Percentiles rank a stretch among this genome's conserved stretches.
These are phyloP conservation scores for Mycogona germanica DNA, from an alignment of 2,888 invertebrate genomes.

Conservation along the genomic window DNA sequence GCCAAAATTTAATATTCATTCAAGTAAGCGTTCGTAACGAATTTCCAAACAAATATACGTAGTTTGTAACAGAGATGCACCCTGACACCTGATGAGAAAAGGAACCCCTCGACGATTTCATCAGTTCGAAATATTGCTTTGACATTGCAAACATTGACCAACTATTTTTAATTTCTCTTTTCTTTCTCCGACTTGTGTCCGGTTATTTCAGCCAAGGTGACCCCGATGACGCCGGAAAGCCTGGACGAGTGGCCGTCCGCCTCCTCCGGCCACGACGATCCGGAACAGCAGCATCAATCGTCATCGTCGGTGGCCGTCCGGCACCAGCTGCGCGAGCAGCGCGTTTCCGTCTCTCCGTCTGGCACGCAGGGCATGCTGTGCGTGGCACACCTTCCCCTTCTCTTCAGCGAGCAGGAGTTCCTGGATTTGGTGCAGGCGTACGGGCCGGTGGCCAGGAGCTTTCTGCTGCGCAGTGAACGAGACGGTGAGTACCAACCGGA, in stretches of 20 bases:
- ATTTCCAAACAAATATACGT: no score
- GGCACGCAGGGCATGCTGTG: slow-evolving; percentile 40
- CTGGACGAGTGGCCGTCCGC: slow-evolving; percentile 12
- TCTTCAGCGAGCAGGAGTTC: slow-evolving; percentile 38
- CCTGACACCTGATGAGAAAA: no score
- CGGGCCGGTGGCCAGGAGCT: slow-evolving; percentile 38
- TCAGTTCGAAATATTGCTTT: no score
- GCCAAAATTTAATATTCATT: no score
- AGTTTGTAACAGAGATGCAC: no score
- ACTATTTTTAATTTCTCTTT: neutral
- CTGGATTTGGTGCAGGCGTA: slow-evolving; percentile 35
- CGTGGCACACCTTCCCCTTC: slow-evolving; percentile 38
- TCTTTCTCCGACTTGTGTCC: neutral
- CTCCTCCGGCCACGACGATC: no score
- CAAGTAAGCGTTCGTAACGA: no score
- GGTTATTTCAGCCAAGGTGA: slow-evolving; percentile 13
- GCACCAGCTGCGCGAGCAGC: neutral
- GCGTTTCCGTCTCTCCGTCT: slow-evolving; percentile 31
- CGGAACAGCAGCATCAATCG: no score
- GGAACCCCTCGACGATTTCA: no score
- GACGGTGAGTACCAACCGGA: slow-evolving; percentile 32
- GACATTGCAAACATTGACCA: neutral
- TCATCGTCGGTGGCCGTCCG: no score
- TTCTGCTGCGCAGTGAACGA: slow-evolving; percentile 39
- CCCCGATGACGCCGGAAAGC: slow-evolving; percentile 7